A percentile compares a stretch with the other conserved stretches of the same genome.
phyloP scores from a whole-genome alignment of 2,888 invertebrate genomes.

The Eutolmus rufibarbis region DNA sequence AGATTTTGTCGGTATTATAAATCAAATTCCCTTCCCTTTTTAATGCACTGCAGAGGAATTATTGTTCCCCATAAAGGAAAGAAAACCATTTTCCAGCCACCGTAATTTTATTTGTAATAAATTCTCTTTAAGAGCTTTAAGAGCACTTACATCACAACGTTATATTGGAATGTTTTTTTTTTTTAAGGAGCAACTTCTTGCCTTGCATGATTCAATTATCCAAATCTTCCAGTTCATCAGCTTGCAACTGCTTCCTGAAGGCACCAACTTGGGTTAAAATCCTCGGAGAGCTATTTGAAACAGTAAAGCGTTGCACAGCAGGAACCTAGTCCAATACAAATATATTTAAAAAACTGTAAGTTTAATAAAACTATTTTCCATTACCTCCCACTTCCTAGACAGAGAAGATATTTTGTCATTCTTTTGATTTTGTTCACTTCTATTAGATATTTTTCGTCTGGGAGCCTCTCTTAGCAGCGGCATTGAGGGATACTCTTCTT shows the following conservation, averaged over 20 bases:
- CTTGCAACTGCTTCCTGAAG: slow-evolving; percentile 71
- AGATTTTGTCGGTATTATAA: no score
- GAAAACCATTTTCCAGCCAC: background rate
- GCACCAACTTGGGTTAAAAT: slow-evolving; percentile 75
- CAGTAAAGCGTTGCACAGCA: slow-evolving; percentile 65
- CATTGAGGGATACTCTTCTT: slow-evolving; percentile 66
- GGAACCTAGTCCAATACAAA: slow-evolving; percentile 65
- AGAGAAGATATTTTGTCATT: slow-evolving; percentile 56
- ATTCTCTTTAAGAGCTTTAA: background rate
- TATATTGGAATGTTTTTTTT: background rate
- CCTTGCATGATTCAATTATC: slow-evolving; percentile 55
- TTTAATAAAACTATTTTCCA: slow-evolving; percentile 1
- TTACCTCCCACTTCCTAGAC: slow-evolving; percentile 66
- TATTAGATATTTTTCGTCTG: slow-evolving; percentile 49
- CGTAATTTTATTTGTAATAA: background rate
- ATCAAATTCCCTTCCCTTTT: no score
- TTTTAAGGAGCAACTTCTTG: background rate
- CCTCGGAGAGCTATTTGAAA: slow-evolving; percentile 59
- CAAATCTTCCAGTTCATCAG: slow-evolving; percentile 69
- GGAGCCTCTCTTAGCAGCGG: slow-evolving; percentile 70
- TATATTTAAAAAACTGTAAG: background rate
- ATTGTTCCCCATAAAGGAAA: background rate
- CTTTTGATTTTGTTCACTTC: slow-evolving; percentile 40
- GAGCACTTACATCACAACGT: slow-evolving; percentile 16
- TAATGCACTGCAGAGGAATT: no score